Conservation (phyloP, 2,113 vertebrate species). For the Verasper variegatus region DNA sequence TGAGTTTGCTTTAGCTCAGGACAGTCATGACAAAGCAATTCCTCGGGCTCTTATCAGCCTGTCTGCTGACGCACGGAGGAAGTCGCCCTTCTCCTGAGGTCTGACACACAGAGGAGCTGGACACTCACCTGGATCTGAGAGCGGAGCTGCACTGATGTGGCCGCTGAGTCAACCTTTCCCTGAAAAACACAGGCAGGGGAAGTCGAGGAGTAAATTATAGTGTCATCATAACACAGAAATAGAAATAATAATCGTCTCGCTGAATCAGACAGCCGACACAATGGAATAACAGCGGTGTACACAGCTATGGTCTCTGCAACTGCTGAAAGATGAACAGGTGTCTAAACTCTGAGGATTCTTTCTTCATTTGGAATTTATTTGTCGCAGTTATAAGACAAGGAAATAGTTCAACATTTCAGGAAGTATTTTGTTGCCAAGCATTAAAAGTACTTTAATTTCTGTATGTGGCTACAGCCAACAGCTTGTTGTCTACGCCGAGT, state of each 20-base stretch:
- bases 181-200: constrained; percentile 55
- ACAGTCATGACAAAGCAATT: constrained; percentile 40
- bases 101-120: constrained; percentile 41
- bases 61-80: constrained; percentile 58
- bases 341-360: not conserved
- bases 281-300: constrained; percentile 9
- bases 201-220: constrained; percentile 53
- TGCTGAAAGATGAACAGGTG: not conserved
- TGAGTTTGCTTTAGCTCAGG: not conserved
- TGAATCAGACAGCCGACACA: not conserved
- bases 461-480: not conserved
- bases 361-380: not conserved
- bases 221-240: constrained; percentile 51
- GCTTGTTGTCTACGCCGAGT: too few species aligned
- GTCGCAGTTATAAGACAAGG: not conserved
- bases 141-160: constrained; percentile 90
- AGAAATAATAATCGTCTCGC: constrained; percentile 48
- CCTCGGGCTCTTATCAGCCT: constrained; percentile 27
- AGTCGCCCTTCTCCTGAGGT: constrained; percentile 38
- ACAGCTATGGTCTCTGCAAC: not conserved
- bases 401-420: not conserved
- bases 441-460: not conserved
- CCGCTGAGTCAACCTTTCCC: constrained; percentile 85
- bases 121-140: constrained; percentile 92
- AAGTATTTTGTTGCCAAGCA: not conserved